Base-by-base conservation (phyloP, 2,113 vertebrate species). In the Myotis davidii region DNA sequence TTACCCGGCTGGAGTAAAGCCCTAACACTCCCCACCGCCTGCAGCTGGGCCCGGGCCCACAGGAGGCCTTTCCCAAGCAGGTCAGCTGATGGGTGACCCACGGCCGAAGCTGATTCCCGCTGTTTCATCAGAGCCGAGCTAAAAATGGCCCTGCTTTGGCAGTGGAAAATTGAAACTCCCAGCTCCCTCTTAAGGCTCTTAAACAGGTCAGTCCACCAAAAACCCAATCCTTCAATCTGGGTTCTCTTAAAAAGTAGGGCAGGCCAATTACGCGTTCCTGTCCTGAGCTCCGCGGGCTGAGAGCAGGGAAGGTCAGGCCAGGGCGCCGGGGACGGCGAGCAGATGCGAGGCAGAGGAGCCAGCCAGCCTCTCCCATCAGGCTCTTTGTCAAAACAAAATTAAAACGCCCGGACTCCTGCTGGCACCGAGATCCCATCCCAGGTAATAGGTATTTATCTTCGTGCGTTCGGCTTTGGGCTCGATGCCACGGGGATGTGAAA, bases 311-410 rank as follows among this genome's bases (percentile, higher is more conserved):
- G 95, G 95, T 96, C 90, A 94, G 95, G 77, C 96, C 59, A 1
- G 90, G 95, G 90, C 6, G 5, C 79, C 85, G 20, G 4, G 90
- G 85, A 88, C 90, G 0, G 6, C 48, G 8, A 0, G 95, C 85
- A 81, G 95, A 94, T 70, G 54, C 56, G 61, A 91, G 90, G 23
- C 21, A 4, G 93, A 87, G 73, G 56, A 77, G 95, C 73, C 56
- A 16, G 48, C 69, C 88, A 52, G 84, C 82, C 34, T 96, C 88
- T 94, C 94, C 96, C 95, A 95, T 88, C 96, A 92, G 94, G 95
- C 95, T 94, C 96, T 96, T 93, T 96, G 96, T 97, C 92, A 96
- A 96, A 98, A 95, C 96, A 97, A 91, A 97, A 97, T 96, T 94
- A 96, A 96, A 94, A 96, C 2, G 54, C 95, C 92, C 21, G 54